A percentile compares a stretch with the other conserved stretches of the same genome.
phyloP scores from a whole-genome alignment of 2,888 invertebrate genomes.

The Timema cristinae region DNA sequence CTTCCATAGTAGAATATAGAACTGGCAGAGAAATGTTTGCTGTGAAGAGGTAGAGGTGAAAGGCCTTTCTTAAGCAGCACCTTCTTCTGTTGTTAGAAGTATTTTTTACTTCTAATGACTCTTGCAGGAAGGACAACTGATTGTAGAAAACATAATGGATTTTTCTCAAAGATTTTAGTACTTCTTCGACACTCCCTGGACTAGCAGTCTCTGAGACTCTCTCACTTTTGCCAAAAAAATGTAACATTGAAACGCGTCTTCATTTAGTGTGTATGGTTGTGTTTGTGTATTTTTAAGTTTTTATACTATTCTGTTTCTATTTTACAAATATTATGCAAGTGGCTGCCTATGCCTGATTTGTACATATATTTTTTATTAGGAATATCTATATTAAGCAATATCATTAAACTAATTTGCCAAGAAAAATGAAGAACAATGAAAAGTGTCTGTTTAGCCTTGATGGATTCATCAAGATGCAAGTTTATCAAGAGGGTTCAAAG shows the following conservation, averaged over 20 bases:
- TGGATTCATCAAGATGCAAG: background rate
- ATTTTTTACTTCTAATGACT: background rate
- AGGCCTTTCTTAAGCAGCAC: too few species aligned
- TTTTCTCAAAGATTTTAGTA: background rate
- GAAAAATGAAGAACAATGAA: background rate
- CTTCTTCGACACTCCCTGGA: slow-evolving; percentile 6
- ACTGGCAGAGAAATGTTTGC: too few species aligned
- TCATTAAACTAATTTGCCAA: background rate
- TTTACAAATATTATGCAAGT: background rate
- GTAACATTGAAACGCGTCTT: background rate
- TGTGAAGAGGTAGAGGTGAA: too few species aligned
- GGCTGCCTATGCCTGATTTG: background rate
- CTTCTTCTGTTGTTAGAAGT: slow-evolving; percentile 7
- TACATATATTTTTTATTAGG: background rate
- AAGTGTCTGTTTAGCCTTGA: background rate
- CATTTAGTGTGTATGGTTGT: background rate
- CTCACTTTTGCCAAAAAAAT: background rate
- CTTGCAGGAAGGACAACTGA: slow-evolving; percentile 9
- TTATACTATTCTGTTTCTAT: too few species aligned
- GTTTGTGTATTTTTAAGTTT: too few species aligned
- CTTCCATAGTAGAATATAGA: too few species aligned
- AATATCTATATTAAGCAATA: background rate
- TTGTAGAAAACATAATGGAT: background rate
- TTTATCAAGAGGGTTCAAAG: background rate
- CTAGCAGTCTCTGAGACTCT: slow-evolving; percentile 2